Conservation (phyloP, 2,888 invertebrate genomes). For the Augochlorella aurata region DNA sequence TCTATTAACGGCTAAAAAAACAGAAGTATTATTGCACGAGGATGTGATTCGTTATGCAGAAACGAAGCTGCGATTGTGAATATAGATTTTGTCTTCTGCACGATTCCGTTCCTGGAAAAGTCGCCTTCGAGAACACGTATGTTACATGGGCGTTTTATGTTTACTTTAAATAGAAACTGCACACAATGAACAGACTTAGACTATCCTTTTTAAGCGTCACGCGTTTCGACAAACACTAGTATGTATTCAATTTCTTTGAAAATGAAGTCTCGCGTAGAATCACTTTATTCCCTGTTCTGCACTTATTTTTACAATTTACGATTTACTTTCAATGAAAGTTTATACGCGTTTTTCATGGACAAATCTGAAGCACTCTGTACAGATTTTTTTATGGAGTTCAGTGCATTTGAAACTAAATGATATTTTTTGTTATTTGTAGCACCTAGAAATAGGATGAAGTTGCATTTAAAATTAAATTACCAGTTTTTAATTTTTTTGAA, state of each 20-base stretch:
- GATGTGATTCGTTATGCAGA: neutral
- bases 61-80: neutral
- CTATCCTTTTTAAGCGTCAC: neutral
- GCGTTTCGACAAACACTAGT: neutral
- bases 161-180: neutral
- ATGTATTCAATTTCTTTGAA: neutral
- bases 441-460: neutral
- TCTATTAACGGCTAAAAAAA: neutral
- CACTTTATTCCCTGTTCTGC: neutral
- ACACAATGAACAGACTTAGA: neutral
- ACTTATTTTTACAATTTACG: neutral
- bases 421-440: neutral
- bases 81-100: neutral
- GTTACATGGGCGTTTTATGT: neutral
- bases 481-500: too few species aligned
- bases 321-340: too few species aligned
- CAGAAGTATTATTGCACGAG: neutral
- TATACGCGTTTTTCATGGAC: too few species aligned
- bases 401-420: too few species aligned
- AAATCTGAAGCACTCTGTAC: too few species aligned
- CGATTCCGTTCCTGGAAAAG: neutral
- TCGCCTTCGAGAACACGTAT: neutral
- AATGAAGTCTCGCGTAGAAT: neutral
- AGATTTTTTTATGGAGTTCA: too few species aligned
- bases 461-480: too few species aligned